Conservation (phyloP, 2,113 vertebrate species). For the Onychostoma macrolepis region DNA sequence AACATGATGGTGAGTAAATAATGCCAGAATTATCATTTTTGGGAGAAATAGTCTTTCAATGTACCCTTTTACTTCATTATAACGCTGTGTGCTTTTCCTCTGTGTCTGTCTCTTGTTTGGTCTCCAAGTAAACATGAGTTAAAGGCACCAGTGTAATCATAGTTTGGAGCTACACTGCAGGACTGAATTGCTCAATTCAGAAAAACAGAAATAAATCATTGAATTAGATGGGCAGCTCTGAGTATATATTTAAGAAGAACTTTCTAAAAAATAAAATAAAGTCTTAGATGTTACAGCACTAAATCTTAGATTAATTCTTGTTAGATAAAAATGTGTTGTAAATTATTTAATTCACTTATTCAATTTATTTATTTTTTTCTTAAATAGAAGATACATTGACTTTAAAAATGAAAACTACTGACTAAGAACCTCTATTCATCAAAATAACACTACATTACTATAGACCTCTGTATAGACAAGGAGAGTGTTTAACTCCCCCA, state of each 20-base stretch:
- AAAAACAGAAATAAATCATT: not conserved
- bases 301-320: not conserved
- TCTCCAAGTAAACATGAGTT: slow-evolving; percentile 1
- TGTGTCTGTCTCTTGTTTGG: not conserved
- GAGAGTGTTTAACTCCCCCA: slow-evolving; percentile 37
- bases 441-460: slow-evolving; percentile 37
- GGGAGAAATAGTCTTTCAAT: not conserved
- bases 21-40: not conserved
- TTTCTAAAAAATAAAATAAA: not conserved
- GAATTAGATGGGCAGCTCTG: not conserved
- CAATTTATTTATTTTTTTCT: not conserved
- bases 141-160: not conserved
- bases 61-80: not conserved
- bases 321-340: not conserved
- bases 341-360: not conserved
- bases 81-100: not conserved
- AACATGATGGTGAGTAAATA: slow-evolving; percentile 3
- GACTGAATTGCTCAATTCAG: not conserved
- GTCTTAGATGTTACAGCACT: not conserved
- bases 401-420: not conserved
- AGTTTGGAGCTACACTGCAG: not conserved
- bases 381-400: not conserved
- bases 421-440: not conserved
- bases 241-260: not conserved
- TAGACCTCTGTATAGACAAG: slow-evolving; percentile 40